These are phyloP conservation scores for Dryoscopus gambensis DNA, from an alignment of 2,113 vertebrate genomes.

Conservation along the genomic window DNA sequence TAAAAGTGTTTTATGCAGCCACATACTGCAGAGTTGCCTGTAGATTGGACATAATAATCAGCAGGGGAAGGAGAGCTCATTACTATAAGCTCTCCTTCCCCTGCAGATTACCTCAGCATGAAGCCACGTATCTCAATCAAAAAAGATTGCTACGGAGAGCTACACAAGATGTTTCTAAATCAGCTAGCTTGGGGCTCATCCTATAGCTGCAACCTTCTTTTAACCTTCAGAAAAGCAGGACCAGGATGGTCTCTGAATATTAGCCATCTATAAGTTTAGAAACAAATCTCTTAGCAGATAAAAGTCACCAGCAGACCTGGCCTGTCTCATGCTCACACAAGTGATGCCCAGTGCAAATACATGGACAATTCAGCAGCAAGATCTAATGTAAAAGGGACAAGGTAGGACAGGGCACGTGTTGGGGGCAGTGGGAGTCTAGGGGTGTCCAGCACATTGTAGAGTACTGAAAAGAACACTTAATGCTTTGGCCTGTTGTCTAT, in stretches of 20 bases:
- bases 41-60: slow-evolving; percentile 35
- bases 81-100: slow-evolving; percentile 7
- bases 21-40: not conserved
- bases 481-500: not conserved
- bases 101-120: slow-evolving; percentile 40
- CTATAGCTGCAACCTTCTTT: not conserved
- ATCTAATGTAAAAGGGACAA: not conserved
- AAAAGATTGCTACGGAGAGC: not conserved
- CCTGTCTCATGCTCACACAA: not conserved
- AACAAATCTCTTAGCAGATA: not conserved
- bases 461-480: not conserved
- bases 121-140: slow-evolving; percentile 1
- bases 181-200: not conserved
- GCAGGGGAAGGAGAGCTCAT: slow-evolving; percentile 30
- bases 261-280: not conserved
- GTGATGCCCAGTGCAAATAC: not conserved
- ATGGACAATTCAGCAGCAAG: not conserved
- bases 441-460: not conserved
- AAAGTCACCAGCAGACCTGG: not conserved
- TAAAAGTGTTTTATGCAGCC: slow-evolving; percentile 28
- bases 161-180: slow-evolving; percentile 26
- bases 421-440: not conserved
- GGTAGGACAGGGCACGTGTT: not conserved
- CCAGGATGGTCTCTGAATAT: not conserved
- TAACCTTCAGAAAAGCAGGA: not conserved